A percentile compares a stretch with the other conserved stretches of the same genome.
These are phyloP conservation scores for Mesembrinibis cayennensis DNA, from an alignment of 2,113 vertebrate species.

Conservation along the genomic window DNA sequence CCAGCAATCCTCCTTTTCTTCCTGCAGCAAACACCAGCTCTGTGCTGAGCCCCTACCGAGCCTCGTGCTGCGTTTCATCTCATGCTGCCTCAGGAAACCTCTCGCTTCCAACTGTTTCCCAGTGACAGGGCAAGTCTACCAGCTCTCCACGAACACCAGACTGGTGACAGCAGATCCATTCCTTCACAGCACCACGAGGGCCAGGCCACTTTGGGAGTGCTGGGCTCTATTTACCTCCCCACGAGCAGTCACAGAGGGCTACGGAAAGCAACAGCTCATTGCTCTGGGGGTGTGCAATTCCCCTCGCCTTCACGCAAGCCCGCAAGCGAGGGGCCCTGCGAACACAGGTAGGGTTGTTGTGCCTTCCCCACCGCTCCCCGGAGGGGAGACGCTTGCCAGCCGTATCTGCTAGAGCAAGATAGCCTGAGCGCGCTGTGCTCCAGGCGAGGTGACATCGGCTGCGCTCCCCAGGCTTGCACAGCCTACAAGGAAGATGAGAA, in stretches of 20 bases:
- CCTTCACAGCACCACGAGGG: accelerated
- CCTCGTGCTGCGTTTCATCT: neutral
- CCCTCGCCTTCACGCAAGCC: neutral
- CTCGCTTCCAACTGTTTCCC: neutral
- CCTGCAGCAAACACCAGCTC: neutral
- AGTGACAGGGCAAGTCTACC: neutral
- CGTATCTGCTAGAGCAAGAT: neutral
- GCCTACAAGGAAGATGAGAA: neutral
- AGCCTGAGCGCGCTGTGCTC: neutral
- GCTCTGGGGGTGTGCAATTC: neutral
- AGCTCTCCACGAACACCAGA: neutral
- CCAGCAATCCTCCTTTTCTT: neutral
- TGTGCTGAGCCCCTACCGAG: neutral
- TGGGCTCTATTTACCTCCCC: neutral
- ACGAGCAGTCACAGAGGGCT: neutral
- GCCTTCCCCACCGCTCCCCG: neutral
- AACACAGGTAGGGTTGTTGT: neutral
- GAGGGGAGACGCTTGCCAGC: neutral
- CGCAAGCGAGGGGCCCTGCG: neutral
- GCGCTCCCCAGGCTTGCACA: neutral
- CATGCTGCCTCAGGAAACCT: neutral
- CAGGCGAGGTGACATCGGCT: neutral
- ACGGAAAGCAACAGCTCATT: neutral
- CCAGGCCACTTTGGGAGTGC: neutral
- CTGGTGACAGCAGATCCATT: neutral